phyloP scores from a whole-genome alignment of 2,113 vertebrate genomes.

The Paradoxurus hermaphroditus region DNA sequence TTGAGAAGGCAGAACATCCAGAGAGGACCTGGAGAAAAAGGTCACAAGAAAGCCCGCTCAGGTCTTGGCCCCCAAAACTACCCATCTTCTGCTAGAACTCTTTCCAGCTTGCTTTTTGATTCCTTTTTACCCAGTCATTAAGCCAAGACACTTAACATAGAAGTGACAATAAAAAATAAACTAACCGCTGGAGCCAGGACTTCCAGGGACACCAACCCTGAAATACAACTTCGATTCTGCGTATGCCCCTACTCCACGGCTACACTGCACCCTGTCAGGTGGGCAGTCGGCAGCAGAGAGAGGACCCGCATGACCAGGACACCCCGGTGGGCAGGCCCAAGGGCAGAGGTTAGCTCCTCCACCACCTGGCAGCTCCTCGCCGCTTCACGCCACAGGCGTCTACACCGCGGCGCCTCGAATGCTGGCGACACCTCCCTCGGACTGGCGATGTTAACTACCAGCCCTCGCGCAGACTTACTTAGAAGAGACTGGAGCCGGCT shows the following conservation, averaged over 20 bases:
- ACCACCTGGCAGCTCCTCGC: not conserved
- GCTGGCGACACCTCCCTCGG: not conserved
- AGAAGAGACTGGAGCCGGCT: slow-evolving; percentile 81
- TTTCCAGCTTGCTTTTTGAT: not conserved
- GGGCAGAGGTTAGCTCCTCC: not conserved
- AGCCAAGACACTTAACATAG: not conserved
- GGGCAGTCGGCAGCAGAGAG: not conserved
- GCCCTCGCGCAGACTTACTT: slow-evolving; percentile 81
- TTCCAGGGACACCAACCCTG: not conserved
- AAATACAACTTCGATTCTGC: not conserved
- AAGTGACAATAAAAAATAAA: slow-evolving; percentile 8
- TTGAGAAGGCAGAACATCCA: slow-evolving; percentile 85
- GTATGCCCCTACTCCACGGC: not conserved
- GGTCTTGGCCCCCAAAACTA: not conserved
- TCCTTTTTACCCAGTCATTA: slow-evolving; percentile 33
- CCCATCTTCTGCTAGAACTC: not conserved
- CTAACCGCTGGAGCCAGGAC: not conserved
- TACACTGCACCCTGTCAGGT: not conserved
- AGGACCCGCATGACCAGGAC: not conserved
- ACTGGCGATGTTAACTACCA: not conserved
- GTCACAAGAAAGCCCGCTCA: not conserved
- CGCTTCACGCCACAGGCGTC: not conserved
- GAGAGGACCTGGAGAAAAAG: slow-evolving; percentile 84
- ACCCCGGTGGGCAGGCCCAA: not conserved
- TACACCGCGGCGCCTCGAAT: not conserved